These are phyloP conservation scores for Atethmia centrago DNA, from an alignment of 2,888 invertebrate genomes.

Conservation along the genomic window DNA sequence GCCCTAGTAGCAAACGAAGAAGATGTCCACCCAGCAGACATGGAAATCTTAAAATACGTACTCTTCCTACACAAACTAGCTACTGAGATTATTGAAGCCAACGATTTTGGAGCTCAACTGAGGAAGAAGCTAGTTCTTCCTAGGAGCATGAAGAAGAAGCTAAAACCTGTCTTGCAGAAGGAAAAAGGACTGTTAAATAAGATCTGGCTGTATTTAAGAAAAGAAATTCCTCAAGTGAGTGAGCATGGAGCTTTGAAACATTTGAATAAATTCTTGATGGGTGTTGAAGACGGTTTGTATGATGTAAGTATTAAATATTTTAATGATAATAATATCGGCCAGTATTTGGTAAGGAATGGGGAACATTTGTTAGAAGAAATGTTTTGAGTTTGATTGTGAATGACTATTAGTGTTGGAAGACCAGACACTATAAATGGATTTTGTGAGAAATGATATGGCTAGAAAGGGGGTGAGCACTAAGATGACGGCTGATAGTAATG, in stretches of 20 bases:
- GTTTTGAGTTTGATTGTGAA: no score
- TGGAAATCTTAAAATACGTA: constrained; percentile 76
- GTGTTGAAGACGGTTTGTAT: constrained; percentile 69
- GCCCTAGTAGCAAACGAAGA: constrained; percentile 40
- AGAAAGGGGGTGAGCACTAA: not conserved
- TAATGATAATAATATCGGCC: not conserved
- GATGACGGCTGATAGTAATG: not conserved
- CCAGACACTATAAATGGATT: not conserved
- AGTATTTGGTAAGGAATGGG: no score
- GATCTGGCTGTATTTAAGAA: constrained; percentile 62
- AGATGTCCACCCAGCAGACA: constrained; percentile 72
- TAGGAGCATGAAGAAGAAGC: constrained; percentile 57
- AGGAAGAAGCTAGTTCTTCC: constrained; percentile 49
- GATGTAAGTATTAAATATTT: constrained; percentile 72
- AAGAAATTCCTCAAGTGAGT: constrained; percentile 5
- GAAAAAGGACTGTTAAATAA: constrained; percentile 57
- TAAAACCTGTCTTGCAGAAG: constrained; percentile 47
- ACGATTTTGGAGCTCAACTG: constrained; percentile 4
- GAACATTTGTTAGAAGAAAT: no score
- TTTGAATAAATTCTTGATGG: constrained; percentile 67
- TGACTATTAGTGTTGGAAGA: not conserved
- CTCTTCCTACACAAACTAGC: constrained; percentile 71
- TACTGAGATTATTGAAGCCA: constrained; percentile 28
- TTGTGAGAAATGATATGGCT: not conserved
- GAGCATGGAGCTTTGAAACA: constrained; percentile 42